Evolutionary conservation across 1,140 invertebrate genomes (phyloP).

Genomic region (Choristoneura fumiferana): DNA sequence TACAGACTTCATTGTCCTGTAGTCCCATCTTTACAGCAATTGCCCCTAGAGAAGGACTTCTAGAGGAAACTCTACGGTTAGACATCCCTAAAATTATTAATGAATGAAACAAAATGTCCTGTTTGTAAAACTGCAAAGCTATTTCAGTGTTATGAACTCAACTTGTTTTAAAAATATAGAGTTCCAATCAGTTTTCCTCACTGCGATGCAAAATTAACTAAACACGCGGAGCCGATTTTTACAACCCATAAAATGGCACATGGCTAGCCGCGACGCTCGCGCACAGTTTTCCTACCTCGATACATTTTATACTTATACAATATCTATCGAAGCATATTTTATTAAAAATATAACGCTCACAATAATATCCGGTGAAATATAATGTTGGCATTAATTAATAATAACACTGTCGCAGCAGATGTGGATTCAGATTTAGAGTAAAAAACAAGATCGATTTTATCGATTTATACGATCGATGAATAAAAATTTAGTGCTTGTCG

Average conservation of each 20-base stretch:
- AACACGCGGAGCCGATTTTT: conserved; percentile 63
- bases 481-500: background rate
- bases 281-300: conserved; percentile 33
- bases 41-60: too few species aligned
- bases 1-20: too few species aligned
- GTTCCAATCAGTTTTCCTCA: conserved; percentile 37
- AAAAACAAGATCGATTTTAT: conserved; percentile 27
- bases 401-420: conserved; percentile 56
- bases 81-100: too few species aligned
- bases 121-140: conserved; percentile 19
- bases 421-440: conserved; percentile 49
- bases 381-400: conserved; percentile 55
- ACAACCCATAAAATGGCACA: conserved; percentile 60
- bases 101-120: too few species aligned
- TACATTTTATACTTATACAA: conserved; percentile 44
- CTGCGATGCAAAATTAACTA: conserved; percentile 37
- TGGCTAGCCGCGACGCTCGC: conserved; percentile 32
- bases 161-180: conserved; percentile 58
- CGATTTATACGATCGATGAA: background rate
- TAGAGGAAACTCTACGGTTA: too few species aligned
- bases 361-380: conserved; percentile 62
- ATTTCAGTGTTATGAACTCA: conserved; percentile 41
- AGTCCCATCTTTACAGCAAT: too few species aligned
- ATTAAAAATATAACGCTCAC: conserved; percentile 48
- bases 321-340: conserved; percentile 40